Evolutionary conservation across 2,797 vertebrate genomes (phyloP).

Genomic region (Silurus lanzhouensis): DNA sequence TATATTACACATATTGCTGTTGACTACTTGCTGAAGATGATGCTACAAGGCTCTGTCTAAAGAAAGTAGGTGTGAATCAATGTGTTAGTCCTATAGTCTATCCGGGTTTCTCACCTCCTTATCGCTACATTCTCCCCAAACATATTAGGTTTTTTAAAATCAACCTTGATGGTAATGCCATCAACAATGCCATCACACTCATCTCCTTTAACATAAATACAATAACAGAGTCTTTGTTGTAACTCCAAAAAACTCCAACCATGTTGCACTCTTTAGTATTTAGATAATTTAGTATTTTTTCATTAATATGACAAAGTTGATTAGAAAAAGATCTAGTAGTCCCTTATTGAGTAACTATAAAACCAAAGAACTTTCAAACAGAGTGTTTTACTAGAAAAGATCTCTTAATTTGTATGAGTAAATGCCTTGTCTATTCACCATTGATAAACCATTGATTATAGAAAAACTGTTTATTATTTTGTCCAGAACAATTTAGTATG

Average conservation of each 20-base stretch:
- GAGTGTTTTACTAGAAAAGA: background rate
- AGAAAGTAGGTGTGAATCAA: background rate
- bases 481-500: background rate
- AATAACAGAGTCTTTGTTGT: background rate
- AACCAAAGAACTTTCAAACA: background rate
- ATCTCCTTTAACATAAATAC: background rate
- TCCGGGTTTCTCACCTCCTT: background rate
- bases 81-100: background rate
- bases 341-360: background rate
- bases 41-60: background rate
- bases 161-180: background rate
- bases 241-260: background rate
- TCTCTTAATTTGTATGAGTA: background rate
- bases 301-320: background rate
- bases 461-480: background rate
- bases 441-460: background rate
- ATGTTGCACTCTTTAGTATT: no score
- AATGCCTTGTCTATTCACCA: background rate
- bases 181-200: background rate
- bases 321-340: background rate
- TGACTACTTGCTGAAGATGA: background rate
- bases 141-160: background rate
- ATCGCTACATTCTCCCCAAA: background rate
- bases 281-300: background rate
- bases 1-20: background rate